These are phyloP conservation scores for Tribolium madens DNA, from an alignment of 1,140 invertebrate genomes.

Conservation along the genomic window DNA sequence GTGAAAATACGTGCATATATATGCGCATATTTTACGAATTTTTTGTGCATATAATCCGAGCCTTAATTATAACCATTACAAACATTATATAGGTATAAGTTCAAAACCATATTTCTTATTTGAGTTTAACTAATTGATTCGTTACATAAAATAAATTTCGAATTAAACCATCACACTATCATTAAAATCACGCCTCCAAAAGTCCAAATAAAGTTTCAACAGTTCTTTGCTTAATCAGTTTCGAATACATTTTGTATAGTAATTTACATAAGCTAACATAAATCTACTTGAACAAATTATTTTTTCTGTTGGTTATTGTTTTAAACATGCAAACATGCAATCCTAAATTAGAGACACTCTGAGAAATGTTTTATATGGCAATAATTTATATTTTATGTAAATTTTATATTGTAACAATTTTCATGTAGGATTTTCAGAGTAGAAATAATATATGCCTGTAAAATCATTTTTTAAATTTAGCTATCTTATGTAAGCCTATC, in stretches of 20 bases:
- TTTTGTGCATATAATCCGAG: too few species aligned
- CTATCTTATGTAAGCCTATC: too few species aligned
- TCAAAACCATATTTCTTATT: too few species aligned
- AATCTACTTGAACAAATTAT: not conserved
- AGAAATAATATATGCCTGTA: not conserved
- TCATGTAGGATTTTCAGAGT: not conserved
- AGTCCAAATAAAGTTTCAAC: slow-evolving; percentile 17
- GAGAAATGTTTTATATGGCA: not conserved
- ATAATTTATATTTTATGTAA: not conserved
- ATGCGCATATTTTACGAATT: too few species aligned
- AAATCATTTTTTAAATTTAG: too few species aligned
- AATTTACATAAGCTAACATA: not conserved
- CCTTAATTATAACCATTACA: too few species aligned
- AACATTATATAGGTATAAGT: too few species aligned
- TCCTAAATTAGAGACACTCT: not conserved
- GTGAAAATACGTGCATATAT: too few species aligned
- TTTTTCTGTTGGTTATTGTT: not conserved
- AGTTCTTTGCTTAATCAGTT: not conserved
- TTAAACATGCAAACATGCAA: not conserved
- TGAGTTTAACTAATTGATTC: slow-evolving; percentile 6
- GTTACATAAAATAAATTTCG: slow-evolving; percentile 4
- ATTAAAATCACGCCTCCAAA: slow-evolving; percentile 4
- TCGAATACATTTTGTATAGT: too few species aligned
- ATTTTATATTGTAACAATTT: not conserved
- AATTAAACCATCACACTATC: not conserved